Conservation (phyloP, 2,113 vertebrate genomes). For the Sprattus sprattus region DNA sequence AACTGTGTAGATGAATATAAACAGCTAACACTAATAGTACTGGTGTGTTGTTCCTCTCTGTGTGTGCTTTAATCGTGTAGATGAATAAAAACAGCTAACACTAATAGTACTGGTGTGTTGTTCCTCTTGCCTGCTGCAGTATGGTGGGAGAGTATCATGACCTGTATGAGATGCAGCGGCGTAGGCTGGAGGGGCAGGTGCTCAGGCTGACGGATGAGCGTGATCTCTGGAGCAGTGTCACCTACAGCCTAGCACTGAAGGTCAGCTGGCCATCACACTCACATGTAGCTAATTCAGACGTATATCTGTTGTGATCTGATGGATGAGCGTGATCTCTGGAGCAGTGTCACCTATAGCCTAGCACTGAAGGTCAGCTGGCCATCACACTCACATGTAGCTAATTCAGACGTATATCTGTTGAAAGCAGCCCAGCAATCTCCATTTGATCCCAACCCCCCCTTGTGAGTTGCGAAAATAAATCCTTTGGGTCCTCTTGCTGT, state of each 20-base stretch:
- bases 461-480: no score
- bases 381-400: neutral
- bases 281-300: no score
- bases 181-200: slow-evolving; percentile 75
- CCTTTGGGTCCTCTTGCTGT: no score
- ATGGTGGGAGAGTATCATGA: slow-evolving; percentile 80
- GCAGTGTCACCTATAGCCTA: slow-evolving; percentile 67
- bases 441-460: no score
- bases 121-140: slow-evolving; percentile 55
- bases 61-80: neutral
- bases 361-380: slow-evolving; percentile 74
- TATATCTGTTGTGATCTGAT: no score
- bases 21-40: neutral
- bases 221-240: slow-evolving; percentile 77
- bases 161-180: slow-evolving; percentile 79
- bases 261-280: slow-evolving; percentile 54
- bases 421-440: no score
- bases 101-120: neutral
- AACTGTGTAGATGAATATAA: neutral
- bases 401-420: neutral
- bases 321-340: slow-evolving; percentile 80
- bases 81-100: neutral
- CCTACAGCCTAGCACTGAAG: slow-evolving; percentile 76
- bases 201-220: slow-evolving; percentile 72
- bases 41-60: neutral